Evolutionary conservation across 92 coral and sea anemone genomes (phyloP), one percentile per base, ranked within the genome.

Genomic region (Blastomussa wellsi): DNA sequence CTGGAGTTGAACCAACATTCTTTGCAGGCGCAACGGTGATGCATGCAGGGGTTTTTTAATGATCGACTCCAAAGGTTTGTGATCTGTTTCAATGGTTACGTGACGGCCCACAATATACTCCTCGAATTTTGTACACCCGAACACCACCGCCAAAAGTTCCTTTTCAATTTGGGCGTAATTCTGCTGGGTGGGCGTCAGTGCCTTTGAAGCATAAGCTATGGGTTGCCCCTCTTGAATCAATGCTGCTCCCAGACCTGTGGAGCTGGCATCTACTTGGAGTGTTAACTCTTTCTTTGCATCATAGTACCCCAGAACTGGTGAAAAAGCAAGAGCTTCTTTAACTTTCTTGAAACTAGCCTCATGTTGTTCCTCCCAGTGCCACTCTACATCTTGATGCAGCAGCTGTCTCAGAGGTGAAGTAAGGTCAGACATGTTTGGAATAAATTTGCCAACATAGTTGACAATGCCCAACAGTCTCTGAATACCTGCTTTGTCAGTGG

Each of bases 231-330:
- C 88, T 68, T 84, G 83, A 36, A 66, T 28, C 17, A 84, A 53
- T 28, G 41, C 81, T 57, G 88, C 83, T 51, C 87, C 81, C 42
- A 82, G 26, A 86, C n/a, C n/a, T n/a, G n/a, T n/a, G n/a, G n/a
- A n/a, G n/a, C n/a, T n/a, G n/a, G n/a, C 89, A 79, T 89, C 92
- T 22, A 84, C 86, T 79, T 67, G 78, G 60, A 84, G 67, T 13
- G 67, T 67, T 69, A 68, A 19, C 37, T 42, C 51, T 51, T 82
- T 52, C 79, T 72, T 51, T 62, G 83, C 87, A 81, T 87, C 90
- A 60, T 79, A 87, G 51, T 78, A 65, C 7, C 65, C 86, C n/a
- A 60, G 74, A 66, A 87, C 86, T 7, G 90, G 87, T 2, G 87
- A 55, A 31, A 16, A 68, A 49, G 28, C 80, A 26, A 79, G 69